Evolutionary conservation across 2,113 vertebrate genomes (phyloP).

Genomic region (Asarcornis scutulata): DNA sequence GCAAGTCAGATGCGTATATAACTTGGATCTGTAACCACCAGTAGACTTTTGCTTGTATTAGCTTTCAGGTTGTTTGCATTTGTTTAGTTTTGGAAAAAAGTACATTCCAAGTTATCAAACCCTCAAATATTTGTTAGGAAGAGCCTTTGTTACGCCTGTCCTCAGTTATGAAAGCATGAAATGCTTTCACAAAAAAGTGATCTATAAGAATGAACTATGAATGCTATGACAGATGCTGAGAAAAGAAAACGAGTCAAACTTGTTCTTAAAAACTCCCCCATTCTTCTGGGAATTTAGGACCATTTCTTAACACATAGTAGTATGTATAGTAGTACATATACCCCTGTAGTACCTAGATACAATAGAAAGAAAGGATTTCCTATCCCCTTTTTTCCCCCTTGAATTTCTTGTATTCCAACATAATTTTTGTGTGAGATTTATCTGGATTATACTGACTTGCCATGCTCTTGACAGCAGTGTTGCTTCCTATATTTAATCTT

Average conservation of each 20-base stretch:
- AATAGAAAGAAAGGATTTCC: background rate
- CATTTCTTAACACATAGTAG: background rate
- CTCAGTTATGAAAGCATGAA: background rate
- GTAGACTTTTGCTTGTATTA: background rate
- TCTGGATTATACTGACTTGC: background rate
- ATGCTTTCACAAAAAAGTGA: background rate
- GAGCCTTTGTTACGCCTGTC: background rate
- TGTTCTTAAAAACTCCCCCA: background rate
- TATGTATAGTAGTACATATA: background rate
- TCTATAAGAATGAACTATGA: background rate
- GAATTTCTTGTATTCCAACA: background rate
- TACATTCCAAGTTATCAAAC: background rate
- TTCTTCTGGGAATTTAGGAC: background rate
- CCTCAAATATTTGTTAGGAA: background rate
- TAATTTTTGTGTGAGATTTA: background rate
- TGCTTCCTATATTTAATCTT: constrained; percentile 43
- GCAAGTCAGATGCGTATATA: background rate
- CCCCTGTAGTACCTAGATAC: background rate
- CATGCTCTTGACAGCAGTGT: background rate
- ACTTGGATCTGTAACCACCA: background rate
- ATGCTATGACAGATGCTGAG: constrained; percentile 10
- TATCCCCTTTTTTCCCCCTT: background rate
- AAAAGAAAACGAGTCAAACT: constrained; percentile 20
- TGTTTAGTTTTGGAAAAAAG: background rate
- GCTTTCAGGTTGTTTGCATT: background rate